Percentiles rank a stretch among this genome's conserved stretches.
Conservation (phyloP, 1,140 invertebrate genomes). For the Babylonia areolata region DNA sequence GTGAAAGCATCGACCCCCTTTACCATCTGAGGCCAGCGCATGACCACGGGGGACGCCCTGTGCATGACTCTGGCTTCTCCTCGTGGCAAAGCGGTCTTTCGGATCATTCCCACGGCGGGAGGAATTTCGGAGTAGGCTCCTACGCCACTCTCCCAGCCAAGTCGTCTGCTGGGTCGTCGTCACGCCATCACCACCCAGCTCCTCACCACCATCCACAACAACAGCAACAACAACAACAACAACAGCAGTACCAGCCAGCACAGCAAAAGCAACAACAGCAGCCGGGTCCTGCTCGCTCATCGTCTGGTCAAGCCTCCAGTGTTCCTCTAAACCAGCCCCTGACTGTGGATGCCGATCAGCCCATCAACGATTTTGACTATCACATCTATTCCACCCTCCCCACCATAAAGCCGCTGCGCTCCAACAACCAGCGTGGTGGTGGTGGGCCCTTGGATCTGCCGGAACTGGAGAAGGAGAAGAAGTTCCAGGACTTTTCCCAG, state of each 20-base stretch:
- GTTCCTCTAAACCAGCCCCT: constrained; percentile 22
- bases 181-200: neutral
- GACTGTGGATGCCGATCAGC: constrained; percentile 34
- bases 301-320: neutral
- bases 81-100: constrained; percentile 54
- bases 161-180: constrained; percentile 10
- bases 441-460: constrained; percentile 20
- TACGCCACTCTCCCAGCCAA: constrained; percentile 61
- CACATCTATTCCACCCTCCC: constrained; percentile 59
- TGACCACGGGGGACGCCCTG: neutral
- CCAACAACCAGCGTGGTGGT: constrained; percentile 25
- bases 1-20: constrained; percentile 24
- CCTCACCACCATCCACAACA: neutral
- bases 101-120: constrained; percentile 26
- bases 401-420: constrained; percentile 62
- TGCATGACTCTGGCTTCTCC: constrained; percentile 50
- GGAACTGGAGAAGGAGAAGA: constrained; percentile 21
- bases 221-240: neutral
- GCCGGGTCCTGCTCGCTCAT: neutral
- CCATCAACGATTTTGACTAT: constrained; percentile 45
- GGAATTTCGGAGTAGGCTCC: constrained; percentile 57
- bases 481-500: constrained; percentile 48
- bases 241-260: neutral
- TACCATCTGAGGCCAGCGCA: constrained; percentile 31
- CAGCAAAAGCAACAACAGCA: neutral